Evolutionary conservation across 2,888 invertebrate species (phyloP).

Genomic region (Malacosoma neustria): DNA sequence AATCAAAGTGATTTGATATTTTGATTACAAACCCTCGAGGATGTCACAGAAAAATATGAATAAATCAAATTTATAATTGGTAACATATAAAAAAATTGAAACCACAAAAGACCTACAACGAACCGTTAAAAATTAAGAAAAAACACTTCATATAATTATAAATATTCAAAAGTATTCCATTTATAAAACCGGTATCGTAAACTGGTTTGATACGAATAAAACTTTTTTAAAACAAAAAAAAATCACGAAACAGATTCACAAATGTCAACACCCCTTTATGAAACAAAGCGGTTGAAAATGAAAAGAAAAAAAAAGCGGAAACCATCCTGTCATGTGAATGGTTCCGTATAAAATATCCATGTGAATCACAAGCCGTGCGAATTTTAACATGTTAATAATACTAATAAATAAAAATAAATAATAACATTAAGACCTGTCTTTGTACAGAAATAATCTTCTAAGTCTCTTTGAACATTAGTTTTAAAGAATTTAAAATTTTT

Average conservation of each 20-base stretch:
- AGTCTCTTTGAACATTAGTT: too few species aligned
- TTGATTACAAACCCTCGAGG: conserved; percentile 41
- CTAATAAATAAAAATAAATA: too few species aligned
- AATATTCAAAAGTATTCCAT: not conserved
- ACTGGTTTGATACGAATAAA: conserved; percentile 65
- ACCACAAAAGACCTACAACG: conserved; percentile 63
- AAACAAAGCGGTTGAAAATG: conserved; percentile 50
- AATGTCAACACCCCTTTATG: conserved; percentile 74
- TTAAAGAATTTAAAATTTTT: too few species aligned
- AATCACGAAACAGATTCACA: conserved; percentile 54
- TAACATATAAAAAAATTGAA: conserved; percentile 46
- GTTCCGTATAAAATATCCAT: not conserved
- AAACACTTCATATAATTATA: not conserved
- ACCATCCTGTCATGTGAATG: conserved; percentile 11
- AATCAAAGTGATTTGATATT: conserved; percentile 19
- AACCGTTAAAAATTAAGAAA: conserved; percentile 59
- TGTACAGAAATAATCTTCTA: too few species aligned
- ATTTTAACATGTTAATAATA: too few species aligned
- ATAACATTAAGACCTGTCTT: too few species aligned
- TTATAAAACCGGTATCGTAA: conserved; percentile 39
- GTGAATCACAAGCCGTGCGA: not conserved
- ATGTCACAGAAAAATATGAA: conserved; percentile 41
- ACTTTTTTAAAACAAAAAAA: conserved; percentile 56
- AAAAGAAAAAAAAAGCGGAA: conserved; percentile 49
- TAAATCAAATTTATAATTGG: conserved; percentile 72